Evolutionary conservation across 2,888 invertebrate genomes (phyloP).

Genomic region (Hymenopus coronatus): DNA sequence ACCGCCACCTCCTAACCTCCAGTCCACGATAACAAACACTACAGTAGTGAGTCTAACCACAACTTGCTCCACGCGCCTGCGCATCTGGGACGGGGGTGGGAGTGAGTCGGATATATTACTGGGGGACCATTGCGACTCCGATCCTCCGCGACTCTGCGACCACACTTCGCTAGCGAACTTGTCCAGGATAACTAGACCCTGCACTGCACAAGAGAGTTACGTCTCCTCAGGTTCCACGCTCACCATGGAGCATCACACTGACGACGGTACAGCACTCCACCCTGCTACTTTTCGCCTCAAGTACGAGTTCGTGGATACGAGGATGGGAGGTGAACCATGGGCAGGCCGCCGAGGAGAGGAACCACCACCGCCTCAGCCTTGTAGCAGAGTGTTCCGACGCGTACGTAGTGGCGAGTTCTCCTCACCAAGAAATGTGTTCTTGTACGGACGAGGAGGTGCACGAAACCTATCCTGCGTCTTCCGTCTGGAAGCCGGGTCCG

Average conservation of each 20-base stretch:
- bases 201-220: constrained; percentile 77
- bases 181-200: constrained; percentile 74
- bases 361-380: constrained; percentile 47
- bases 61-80: constrained; percentile 66
- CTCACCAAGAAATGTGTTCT: constrained; percentile 72
- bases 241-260: constrained; percentile 55
- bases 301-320: constrained; percentile 81
- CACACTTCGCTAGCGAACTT: constrained; percentile 72
- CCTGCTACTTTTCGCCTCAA: constrained; percentile 66
- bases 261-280: constrained; percentile 76
- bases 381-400: constrained; percentile 57
- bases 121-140: constrained; percentile 70
- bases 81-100: constrained; percentile 68
- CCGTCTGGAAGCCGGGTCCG: constrained; percentile 66
- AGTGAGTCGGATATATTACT: constrained; percentile 45
- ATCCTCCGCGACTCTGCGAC: constrained; percentile 77
- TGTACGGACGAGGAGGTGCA: constrained; percentile 81
- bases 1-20: constrained; percentile 15
- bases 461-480: constrained; percentile 73
- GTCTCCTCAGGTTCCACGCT: constrained; percentile 57
- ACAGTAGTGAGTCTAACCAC: constrained; percentile 34
- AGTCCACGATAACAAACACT: constrained; percentile 3
- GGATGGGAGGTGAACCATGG: constrained; percentile 68
- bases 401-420: constrained; percentile 58
- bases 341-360: constrained; percentile 48